Evolutionary conservation across 2,113 vertebrate species (phyloP).

Genomic region (Pardalotus punctatus): DNA sequence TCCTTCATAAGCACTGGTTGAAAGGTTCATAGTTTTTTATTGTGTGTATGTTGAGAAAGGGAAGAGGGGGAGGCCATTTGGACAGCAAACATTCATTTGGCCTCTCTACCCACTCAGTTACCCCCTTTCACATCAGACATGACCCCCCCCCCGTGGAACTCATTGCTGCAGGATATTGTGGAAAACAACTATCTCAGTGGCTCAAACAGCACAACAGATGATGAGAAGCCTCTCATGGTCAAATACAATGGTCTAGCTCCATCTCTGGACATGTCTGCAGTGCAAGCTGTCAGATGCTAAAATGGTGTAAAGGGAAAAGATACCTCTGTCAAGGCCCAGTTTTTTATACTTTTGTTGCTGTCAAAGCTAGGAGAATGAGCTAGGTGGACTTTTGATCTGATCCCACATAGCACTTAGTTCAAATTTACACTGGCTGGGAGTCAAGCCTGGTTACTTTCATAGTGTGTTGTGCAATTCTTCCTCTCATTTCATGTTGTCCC

Average conservation of each 20-base stretch:
- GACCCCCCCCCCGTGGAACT: background rate
- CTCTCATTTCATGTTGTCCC: background rate
- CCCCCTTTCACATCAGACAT: background rate
- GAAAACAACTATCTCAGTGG: background rate
- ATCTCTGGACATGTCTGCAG: background rate
- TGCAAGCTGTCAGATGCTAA: background rate
- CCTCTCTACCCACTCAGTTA: background rate
- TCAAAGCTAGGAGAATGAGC: background rate
- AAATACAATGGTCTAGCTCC: background rate
- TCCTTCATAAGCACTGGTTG: background rate
- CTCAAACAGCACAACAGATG: background rate
- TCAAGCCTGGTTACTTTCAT: background rate
- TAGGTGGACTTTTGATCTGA: background rate
- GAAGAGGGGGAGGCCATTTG: background rate
- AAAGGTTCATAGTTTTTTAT: background rate
- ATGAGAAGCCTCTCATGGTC: background rate
- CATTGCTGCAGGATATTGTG: background rate
- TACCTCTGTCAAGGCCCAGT: background rate
- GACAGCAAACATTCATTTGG: background rate
- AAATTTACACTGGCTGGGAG: constrained; percentile 14
- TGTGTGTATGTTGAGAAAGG: background rate
- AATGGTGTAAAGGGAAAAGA: background rate
- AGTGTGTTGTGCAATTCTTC: background rate
- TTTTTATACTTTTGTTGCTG: background rate
- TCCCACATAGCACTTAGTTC: background rate